phyloP scores from a whole-genome alignment of 1,140 invertebrate species.

The Sycophila sp. region DNA sequence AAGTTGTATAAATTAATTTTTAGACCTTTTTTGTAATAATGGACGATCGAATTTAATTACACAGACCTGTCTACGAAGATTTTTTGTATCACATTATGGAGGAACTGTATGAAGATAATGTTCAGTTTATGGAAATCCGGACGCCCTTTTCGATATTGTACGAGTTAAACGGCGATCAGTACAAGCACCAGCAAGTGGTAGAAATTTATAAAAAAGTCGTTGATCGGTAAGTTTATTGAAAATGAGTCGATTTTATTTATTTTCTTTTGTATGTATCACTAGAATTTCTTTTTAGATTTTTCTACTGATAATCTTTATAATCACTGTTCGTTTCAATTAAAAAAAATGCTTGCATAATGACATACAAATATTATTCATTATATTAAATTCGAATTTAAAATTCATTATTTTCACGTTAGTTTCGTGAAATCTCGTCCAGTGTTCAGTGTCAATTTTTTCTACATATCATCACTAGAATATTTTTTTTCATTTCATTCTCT shows the following conservation, averaged over 20 bases:
- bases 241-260: no score
- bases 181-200: slow-evolving; percentile 66
- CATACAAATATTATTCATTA: background rate
- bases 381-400: background rate
- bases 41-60: no score
- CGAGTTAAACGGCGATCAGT: slow-evolving; percentile 71
- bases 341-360: background rate
- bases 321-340: background rate
- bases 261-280: no score
- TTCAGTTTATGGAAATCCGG: slow-evolving; percentile 82
- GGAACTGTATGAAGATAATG: slow-evolving; percentile 80
- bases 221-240: slow-evolving; percentile 43
- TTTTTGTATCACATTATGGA: slow-evolving; percentile 77
- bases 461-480: no score
- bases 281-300: no score
- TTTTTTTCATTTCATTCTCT: no score
- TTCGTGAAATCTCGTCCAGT: slow-evolving; percentile 70
- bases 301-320: background rate
- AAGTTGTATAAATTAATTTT: no score
- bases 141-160: slow-evolving; percentile 69
- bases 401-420: slow-evolving; percentile 49
- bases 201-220: slow-evolving; percentile 70
- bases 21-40: no score
- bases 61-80: slow-evolving; percentile 74
- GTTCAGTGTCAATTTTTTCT: no score